Evolutionary conservation across 1,140 invertebrate species (phyloP).

Genomic region (Aphaenogaster rudis): DNA sequence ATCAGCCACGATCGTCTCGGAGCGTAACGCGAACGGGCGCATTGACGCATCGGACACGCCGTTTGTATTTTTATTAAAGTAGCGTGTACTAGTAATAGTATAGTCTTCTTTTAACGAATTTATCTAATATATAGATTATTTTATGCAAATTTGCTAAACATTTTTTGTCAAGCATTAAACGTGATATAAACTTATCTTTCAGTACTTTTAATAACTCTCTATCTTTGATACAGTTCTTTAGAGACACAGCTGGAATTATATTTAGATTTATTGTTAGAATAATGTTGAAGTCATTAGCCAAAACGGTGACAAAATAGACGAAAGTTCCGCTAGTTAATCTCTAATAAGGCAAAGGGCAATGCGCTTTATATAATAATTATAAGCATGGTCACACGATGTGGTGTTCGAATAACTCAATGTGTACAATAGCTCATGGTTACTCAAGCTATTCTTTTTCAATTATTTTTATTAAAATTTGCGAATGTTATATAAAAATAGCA

Average conservation of each 20-base stretch:
- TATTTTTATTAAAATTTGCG: not conserved
- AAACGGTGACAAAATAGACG: not conserved
- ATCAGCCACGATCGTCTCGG: slow-evolving; percentile 5
- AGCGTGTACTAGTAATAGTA: too few species aligned
- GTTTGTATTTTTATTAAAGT: slow-evolving; percentile 13
- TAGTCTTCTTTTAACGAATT: not conserved
- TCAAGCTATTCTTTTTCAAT: not conserved
- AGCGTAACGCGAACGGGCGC: not conserved
- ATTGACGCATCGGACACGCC: too few species aligned
- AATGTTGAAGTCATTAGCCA: not conserved
- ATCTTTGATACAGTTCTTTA: not conserved
- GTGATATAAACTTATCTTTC: slow-evolving; percentile 1
- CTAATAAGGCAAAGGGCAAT: not conserved
- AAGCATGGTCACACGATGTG: not conserved
- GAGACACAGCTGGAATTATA: not conserved
- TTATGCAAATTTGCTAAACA: not conserved
- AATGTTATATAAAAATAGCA: not conserved
- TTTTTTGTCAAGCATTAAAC: not conserved
- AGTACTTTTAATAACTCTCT: not conserved
- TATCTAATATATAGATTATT: not conserved
- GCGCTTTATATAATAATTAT: not conserved
- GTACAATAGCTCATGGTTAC: not conserved
- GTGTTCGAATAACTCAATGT: not conserved
- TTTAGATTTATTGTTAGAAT: not conserved
- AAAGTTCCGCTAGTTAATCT: not conserved